A percentile compares a stretch with the other conserved stretches of the same genome.
These are phyloP conservation scores for Homarus gammarus DNA, from an alignment of 2,888 invertebrate species.

Conservation along the genomic window DNA sequence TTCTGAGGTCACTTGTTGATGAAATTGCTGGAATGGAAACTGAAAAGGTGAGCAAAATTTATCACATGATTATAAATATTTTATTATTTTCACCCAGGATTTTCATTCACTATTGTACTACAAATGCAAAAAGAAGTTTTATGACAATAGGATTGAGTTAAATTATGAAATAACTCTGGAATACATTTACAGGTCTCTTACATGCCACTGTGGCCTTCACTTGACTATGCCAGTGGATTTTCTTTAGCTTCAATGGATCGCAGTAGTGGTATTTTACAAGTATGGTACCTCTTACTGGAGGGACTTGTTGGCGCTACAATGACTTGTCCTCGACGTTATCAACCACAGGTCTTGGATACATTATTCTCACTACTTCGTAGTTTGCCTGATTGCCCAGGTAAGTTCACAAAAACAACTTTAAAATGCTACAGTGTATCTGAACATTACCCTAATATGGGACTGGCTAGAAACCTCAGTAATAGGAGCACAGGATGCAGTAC, in stretches of 20 bases:
- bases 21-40: conserved; percentile 45
- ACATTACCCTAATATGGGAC: too few species aligned
- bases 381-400: conserved; percentile 86
- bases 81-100: too few species aligned
- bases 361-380: conserved; percentile 91
- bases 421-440: too few species aligned
- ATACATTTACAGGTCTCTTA: conserved; percentile 57
- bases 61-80: too few species aligned
- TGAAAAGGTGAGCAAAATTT: conserved; percentile 42
- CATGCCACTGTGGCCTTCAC: conserved; percentile 56
- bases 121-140: not conserved
- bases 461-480: too few species aligned
- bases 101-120: too few species aligned
- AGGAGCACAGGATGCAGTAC: too few species aligned
- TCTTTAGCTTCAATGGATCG: conserved; percentile 66
- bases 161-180: not conserved
- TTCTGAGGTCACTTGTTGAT: conserved; percentile 42
- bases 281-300: conserved; percentile 93
- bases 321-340: conserved; percentile 87
- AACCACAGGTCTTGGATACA: conserved; percentile 92
- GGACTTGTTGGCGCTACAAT: conserved; percentile 83
- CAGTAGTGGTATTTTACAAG: conserved; percentile 87
- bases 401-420: conserved; percentile 36
- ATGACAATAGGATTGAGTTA: not conserved
- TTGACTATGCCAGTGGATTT: not conserved